Evolutionary conservation across 1,140 invertebrate species (phyloP).

Genomic region (Scylla paramamosain): DNA sequence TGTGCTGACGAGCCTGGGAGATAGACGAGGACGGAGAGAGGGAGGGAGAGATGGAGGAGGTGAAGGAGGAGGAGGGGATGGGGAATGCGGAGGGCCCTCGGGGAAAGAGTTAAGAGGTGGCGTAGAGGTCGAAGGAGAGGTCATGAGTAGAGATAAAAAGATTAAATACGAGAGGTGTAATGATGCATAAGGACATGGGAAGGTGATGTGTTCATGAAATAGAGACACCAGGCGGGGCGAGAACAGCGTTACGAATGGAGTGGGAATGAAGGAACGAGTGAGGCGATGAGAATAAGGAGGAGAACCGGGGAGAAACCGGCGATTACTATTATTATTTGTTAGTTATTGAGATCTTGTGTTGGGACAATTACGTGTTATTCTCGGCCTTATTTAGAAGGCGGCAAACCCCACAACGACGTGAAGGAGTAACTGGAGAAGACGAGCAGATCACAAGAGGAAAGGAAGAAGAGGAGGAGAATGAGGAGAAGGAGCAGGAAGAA

Average conservation of each 20-base stretch:
- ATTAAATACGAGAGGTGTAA: not conserved
- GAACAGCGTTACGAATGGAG: not conserved
- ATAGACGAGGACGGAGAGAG: not conserved
- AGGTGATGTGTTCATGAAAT: not conserved
- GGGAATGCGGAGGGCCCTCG: not conserved
- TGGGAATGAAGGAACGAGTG: not conserved
- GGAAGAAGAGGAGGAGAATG: not conserved
- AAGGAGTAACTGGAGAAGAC: not conserved
- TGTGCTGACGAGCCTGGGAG: not conserved
- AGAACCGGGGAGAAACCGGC: not conserved
- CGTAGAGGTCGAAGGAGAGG: not conserved
- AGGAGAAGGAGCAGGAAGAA: not conserved
- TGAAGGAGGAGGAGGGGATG: not conserved
- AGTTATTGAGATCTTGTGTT: too few relatives aligned
- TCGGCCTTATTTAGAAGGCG: too few relatives aligned
- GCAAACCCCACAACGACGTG: too few relatives aligned
- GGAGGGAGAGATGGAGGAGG: not conserved
- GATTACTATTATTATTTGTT: too few relatives aligned
- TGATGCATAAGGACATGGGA: not conserved
- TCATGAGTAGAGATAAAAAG: not conserved
- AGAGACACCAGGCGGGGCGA: not conserved
- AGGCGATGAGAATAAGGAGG: not conserved
- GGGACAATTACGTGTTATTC: too few relatives aligned
- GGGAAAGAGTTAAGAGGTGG: conserved; percentile 18
- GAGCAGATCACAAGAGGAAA: not conserved